Evolutionary conservation across 2,113 vertebrate genomes (phyloP).

Genomic region (Alligator sinensis): DNA sequence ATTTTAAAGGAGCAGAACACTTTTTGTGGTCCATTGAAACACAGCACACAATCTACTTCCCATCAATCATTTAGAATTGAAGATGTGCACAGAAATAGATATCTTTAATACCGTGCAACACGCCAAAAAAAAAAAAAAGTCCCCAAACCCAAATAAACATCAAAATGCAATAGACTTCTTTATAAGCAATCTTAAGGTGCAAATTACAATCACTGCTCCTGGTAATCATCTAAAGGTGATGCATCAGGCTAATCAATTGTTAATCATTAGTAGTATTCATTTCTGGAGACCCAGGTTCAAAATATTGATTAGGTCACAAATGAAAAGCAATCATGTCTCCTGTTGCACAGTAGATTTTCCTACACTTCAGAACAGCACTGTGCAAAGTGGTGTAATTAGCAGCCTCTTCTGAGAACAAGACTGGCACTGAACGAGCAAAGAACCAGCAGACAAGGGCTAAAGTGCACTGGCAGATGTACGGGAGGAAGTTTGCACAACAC

Average conservation of each 20-base stretch:
- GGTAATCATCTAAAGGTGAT: slow-evolving; percentile 41
- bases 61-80: slow-evolving; percentile 21
- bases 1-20: slow-evolving; percentile 19
- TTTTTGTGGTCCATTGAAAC: slow-evolving; percentile 58
- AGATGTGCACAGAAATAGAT: slow-evolving; percentile 9
- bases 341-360: accelerated
- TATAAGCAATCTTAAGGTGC: not conserved
- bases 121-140: not conserved
- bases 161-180: not conserved
- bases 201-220: slow-evolving; percentile 48
- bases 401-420: not conserved
- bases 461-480: not conserved
- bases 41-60: slow-evolving; percentile 24
- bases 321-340: not conserved
- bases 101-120: not conserved
- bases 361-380: accelerated
- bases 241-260: slow-evolving; percentile 42
- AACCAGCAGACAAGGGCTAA: accelerated
- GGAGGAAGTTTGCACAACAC: accelerated
- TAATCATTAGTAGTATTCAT: slow-evolving; percentile 30
- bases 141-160: not conserved
- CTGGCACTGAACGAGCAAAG: accelerated
- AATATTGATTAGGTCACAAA: slow-evolving; percentile 10
- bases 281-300: not conserved
- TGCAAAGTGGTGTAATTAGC: not conserved